Evolutionary conservation across 2,113 vertebrate species (phyloP), one percentile per base, ranked within the genome.

Genomic region (Pangasianodon gigas): DNA sequence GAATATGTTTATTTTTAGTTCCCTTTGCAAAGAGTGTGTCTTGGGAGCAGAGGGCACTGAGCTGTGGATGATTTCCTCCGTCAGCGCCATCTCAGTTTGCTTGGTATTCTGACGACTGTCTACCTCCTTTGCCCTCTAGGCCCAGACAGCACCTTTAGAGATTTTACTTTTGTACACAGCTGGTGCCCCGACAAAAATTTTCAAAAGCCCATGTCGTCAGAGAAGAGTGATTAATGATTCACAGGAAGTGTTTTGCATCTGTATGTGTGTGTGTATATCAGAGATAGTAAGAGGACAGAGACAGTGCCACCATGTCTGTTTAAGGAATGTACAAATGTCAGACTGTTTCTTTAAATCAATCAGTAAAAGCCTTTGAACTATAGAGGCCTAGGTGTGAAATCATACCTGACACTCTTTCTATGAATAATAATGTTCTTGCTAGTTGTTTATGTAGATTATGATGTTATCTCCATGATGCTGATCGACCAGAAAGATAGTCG

Each of bases 1-100:
- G 92, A 92, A 89, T 85, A 88, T 83, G 87, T 91, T 88, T 93
- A 92, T 93, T 93, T 93, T 93, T 92, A 91, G 93, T 91, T 92
- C 88, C 74, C 89, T 91, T 92, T 88, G 91, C 90, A 87, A 77
- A 89, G 85, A 67, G 84, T 75, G 84, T 58, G 86, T 91, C 90
- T 91, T 85, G 92, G 91, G 92, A 92, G 89, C 90, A 92, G 90
- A 89, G 90, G 91, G 91, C 91, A 93, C 87, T 90, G 90, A 92
- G 90, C 91, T 92, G 91, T 91, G 92, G 89, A 91, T 92, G 92
- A 93, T 93, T 91, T 86, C 85, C 82, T 88, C 90, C 87, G 91
- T 91, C 92, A 92, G 90, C 77, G 89, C 88, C 84, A 86, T 91
- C 87, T 75, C 60, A 82, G 89, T 88, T 77, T 69, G 87, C 91